Evolutionary conservation across 2,113 vertebrate genomes (phyloP).

Genomic region (Hippocampus guttulatus): DNA sequence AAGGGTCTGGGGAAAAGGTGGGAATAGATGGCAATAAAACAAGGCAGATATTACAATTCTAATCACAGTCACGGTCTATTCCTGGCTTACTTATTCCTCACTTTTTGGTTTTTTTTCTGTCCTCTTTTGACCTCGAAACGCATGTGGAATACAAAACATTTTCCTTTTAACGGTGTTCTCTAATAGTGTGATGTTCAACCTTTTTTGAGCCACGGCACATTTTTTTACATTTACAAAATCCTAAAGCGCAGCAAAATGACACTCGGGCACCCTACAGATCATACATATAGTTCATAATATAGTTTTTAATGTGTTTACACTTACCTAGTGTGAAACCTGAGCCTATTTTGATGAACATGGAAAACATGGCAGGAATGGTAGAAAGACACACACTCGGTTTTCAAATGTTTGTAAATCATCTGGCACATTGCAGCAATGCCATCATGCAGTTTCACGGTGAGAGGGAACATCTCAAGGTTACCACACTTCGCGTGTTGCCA

Average conservation of each 20-base stretch:
- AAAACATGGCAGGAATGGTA: background rate
- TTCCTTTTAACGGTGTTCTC: background rate
- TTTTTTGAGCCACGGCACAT: background rate
- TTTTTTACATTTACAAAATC: background rate
- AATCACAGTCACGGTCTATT: too few species aligned
- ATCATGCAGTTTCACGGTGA: background rate
- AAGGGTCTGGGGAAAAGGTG: too few species aligned
- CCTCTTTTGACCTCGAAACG: too few species aligned
- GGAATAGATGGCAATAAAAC: too few species aligned
- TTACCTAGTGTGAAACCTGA: background rate
- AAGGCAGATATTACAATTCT: too few species aligned
- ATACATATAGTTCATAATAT: background rate
- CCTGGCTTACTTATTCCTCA: too few species aligned
- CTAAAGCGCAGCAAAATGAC: background rate
- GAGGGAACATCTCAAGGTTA: slow-evolving; percentile 1
- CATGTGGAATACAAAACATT: too few species aligned
- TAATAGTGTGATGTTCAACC: background rate
- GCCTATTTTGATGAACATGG: background rate
- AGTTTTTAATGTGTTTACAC: background rate
- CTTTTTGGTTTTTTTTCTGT: too few species aligned
- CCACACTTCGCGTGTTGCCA: background rate
- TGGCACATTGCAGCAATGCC: background rate
- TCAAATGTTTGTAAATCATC: background rate
- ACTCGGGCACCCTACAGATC: too few species aligned
- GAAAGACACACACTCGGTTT: background rate